Evolutionary conservation across 1,140 invertebrate species (phyloP), one percentile per base, ranked within the genome.

Genomic region (Lutraria rhynchaena): DNA sequence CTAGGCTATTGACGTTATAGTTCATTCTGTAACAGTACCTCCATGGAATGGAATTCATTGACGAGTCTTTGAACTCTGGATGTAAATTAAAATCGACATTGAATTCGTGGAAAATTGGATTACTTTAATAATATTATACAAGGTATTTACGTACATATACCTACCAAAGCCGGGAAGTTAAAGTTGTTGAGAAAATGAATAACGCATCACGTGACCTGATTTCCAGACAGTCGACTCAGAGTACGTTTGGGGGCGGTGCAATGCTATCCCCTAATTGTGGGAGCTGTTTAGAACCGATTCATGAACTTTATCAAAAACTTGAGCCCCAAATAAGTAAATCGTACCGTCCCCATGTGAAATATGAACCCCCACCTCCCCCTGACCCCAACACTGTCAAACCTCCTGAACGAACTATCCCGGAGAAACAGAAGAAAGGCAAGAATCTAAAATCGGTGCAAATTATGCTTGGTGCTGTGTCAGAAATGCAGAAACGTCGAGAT

Each of bases 241-340:
- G 60, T 7, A 17, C 44, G 15, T 22, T 29, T 22, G 75, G 61
- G 27, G 63, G 60, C 67, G 75, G 31, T 22, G 27, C 58, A 2
- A 27, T 55, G 11, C n/a, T 67, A 27, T 19, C 44, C 7, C 60
- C 57, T n/a, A 31, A 49, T 27, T 60, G 58, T 31, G 22, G 44
- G 15, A 77, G 46, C 31, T 77, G 46, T 29, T 31, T 77, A 44
- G 46, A 60, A 57, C 19, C 51, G 7, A 29, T 77, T 5, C 46
- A 57, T 15, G 49, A 37, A 13, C 61, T 77, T 7, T 77, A 77
- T 46, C 75, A 67, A 35, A 22, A 67, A 33, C 61, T 77, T 22
- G 75, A 77, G 35, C 75, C 75, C 1, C 75, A 77, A 24, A 77
- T 77, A 17, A 77, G 44, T 22, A 77, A 77, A 44, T 77, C 75